Conservation (phyloP, 1,140 invertebrate genomes). For the Geopemphigus sp. region DNA sequence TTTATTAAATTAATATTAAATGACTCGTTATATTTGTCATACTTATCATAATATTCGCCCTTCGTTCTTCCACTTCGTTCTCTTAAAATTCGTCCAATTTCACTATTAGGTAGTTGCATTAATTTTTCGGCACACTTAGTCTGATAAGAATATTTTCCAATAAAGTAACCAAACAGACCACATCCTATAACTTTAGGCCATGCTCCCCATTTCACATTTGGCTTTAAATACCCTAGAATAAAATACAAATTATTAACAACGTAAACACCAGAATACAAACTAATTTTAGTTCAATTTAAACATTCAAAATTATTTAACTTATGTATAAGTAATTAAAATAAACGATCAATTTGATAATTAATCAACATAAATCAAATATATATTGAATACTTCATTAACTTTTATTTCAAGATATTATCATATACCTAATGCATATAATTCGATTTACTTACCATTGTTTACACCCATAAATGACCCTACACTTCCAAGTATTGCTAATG, state of each 20-base stretch:
- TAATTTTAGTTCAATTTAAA: too few species aligned
- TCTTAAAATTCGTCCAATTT: conserved; percentile 51
- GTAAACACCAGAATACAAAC: neutral
- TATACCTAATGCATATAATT: too few species aligned
- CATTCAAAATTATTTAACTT: too few species aligned
- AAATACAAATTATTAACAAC: neutral
- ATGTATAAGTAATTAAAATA: too few species aligned
- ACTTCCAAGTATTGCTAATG: conserved; percentile 63
- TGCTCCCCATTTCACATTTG: conserved; percentile 64
- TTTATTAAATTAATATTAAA: neutral
- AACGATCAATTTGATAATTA: too few species aligned
- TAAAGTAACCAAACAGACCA: conserved; percentile 68
- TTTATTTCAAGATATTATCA: too few species aligned
- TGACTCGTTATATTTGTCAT: neutral
- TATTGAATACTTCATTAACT: too few species aligned
- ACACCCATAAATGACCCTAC: conserved; percentile 63
- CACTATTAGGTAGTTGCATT: conserved; percentile 67
- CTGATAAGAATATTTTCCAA: conserved; percentile 75
- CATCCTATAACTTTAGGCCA: conserved; percentile 66
- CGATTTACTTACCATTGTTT: conserved; percentile 59
- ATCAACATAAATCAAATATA: too few species aligned
- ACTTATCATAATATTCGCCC: conserved; percentile 56
- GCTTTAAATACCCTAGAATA: conserved; percentile 59
- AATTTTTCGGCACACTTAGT: conserved; percentile 70
- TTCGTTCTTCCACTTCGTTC: conserved; percentile 51